phyloP scores from a whole-genome alignment of 2,113 vertebrate genomes.

The Saccopteryx bilineata region DNA sequence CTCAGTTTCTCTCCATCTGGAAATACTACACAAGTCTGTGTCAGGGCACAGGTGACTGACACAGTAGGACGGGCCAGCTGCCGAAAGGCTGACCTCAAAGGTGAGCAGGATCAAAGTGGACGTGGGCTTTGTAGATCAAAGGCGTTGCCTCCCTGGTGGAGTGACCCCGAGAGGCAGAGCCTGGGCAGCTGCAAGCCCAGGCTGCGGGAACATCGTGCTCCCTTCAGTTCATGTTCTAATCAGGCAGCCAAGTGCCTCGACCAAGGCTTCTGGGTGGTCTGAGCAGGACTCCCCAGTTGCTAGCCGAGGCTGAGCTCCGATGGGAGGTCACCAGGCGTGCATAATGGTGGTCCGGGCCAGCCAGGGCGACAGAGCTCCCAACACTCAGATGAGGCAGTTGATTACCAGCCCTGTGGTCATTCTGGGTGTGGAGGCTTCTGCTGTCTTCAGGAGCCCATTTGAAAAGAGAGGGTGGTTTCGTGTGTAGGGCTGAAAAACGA shows the following conservation, averaged over 20 bases:
- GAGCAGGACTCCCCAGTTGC: slow-evolving; percentile 27
- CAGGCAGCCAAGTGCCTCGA: slow-evolving; percentile 63
- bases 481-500: not conserved
- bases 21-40: slow-evolving; percentile 62
- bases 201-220: slow-evolving; percentile 61
- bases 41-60: slow-evolving; percentile 77
- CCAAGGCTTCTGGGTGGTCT: slow-evolving; percentile 78
- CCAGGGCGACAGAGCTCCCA: not conserved
- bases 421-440: not conserved
- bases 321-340: not conserved
- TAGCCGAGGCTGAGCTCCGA: not conserved
- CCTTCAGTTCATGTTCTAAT: slow-evolving; percentile 47
- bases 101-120: slow-evolving; percentile 78
- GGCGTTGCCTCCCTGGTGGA: slow-evolving; percentile 26
- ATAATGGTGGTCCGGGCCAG: not conserved
- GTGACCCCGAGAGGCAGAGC: not conserved
- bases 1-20: slow-evolving; percentile 66
- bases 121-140: slow-evolving; percentile 82
- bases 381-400: fast-evolving
- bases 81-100: slow-evolving; percentile 63
- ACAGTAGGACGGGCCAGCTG: slow-evolving; percentile 63
- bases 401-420: not conserved
- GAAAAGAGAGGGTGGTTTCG: not conserved
- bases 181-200: slow-evolving; percentile 10
- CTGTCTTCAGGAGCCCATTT: not conserved